Conservation (phyloP, 2,888 invertebrate genomes). For the Periphyllus acericola region DNA sequence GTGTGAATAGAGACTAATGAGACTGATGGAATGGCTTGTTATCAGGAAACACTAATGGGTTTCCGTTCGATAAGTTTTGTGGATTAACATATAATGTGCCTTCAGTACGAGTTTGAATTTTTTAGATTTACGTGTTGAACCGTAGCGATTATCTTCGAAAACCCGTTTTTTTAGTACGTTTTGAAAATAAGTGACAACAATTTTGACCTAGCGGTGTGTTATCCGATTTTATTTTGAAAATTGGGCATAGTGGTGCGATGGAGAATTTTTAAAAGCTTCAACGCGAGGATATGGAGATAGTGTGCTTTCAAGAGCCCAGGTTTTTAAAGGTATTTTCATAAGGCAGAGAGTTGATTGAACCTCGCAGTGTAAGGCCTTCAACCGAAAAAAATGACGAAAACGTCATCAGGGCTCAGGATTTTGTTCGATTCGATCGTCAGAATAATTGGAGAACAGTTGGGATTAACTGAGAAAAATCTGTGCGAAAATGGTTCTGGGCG, state of each 20-base stretch:
- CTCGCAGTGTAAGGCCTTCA: no score
- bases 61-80: neutral
- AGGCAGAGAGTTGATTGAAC: neutral
- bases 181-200: neutral
- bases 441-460: no score
- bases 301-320: neutral
- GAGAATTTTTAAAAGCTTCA: neutral
- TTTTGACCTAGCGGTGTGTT: neutral
- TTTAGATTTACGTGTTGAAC: neutral
- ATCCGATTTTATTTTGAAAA: conserved; percentile 1
- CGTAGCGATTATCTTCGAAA: neutral
- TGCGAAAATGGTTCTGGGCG: neutral
- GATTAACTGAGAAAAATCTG: no score
- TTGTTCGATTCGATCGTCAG: no score
- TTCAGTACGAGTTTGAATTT: neutral
- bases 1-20: conserved; percentile 6
- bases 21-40: neutral
- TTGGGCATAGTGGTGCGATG: neutral
- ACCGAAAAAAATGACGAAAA: neutral
- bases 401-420: no score
- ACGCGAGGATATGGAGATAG: neutral
- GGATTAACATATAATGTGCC: neutral
- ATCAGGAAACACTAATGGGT: neutral
- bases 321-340: neutral
- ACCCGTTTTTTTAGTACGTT: neutral